Evolutionary conservation across 2,888 invertebrate species (phyloP), one percentile per base, ranked within the genome.

Genomic region (Trimorus sp.): DNA sequence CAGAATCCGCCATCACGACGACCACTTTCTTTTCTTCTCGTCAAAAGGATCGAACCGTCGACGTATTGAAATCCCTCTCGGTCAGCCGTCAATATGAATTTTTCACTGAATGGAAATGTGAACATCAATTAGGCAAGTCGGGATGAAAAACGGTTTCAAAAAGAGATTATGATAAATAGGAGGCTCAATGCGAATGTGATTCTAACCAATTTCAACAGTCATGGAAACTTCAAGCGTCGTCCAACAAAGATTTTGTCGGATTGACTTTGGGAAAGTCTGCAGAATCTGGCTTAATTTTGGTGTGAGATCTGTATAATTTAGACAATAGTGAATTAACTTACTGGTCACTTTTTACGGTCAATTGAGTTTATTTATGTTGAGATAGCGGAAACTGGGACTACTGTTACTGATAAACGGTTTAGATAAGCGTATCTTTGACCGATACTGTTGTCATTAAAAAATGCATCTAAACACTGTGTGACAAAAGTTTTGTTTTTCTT

Each of bases 1-100:
- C 26, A 60, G 45, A 45, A 60, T 60, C 45, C 45, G 48, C 45
- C 14, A 48, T 12, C 26, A 26, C 26, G 7, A 26, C 45, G 15
- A 60, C 48, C 45, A 60, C 60, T 60, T 60, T 60, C 60, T 60
- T 45, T 60, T 60, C 45, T 26, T 48, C 45, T 60, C 60, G 60
- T 45, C 26, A 60, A 60, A 59, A 42, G 42, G 14, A 54, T 14
- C n/a, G 45, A 60, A 40, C 42, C n/a, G 45, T 15, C 12, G n/a
- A n/a, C n/a, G n/a, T 26, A 42, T 8, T 12, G 26, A 60, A 48
- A 48, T 60, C 8, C 48, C 26, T 11, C 60, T 26, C 26, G 16
- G 45, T 60, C 38, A 12, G 45, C 45, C 26, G 26, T 26, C 26
- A 26, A 26, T 26, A 26, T 37, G 45, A 45, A 45, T 60, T 60